A percentile compares a stretch with the other conserved stretches of the same genome.
Evolutionary conservation across 2,797 vertebrate genomes (phyloP).

Genomic region (Carduelis carduelis): DNA sequence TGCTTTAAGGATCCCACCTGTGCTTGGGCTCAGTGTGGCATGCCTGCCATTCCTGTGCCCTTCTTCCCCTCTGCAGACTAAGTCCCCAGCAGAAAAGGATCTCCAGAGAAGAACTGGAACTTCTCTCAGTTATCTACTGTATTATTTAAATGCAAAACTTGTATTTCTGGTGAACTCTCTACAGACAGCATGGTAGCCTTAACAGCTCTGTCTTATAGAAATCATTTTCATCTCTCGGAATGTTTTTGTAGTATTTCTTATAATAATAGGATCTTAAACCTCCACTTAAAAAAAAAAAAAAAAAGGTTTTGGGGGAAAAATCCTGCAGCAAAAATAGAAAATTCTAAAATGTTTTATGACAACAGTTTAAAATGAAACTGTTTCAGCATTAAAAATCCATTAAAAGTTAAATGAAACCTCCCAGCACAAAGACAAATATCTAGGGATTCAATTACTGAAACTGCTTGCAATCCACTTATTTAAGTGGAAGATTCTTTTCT

Average conservation of each 20-base stretch:
- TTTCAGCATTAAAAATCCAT: constrained; percentile 57
- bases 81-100: not conserved
- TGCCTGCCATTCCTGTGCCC: not conserved
- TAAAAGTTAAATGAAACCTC: constrained; percentile 48
- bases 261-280: not conserved
- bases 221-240: not conserved
- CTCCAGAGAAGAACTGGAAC: not conserved
- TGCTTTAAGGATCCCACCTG: not conserved
- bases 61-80: not conserved
- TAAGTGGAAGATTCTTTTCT: constrained; percentile 15
- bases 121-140: not conserved
- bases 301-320: not conserved
- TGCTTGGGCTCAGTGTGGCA: not conserved
- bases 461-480: constrained; percentile 33
- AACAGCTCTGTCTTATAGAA: not conserved
- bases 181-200: not conserved
- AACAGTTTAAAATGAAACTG: constrained; percentile 46
- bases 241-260: not conserved
- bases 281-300: not conserved
- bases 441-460: constrained; percentile 61
- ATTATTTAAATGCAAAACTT: not conserved
- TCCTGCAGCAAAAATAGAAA: not conserved
- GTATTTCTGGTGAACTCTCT: not conserved
- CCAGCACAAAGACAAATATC: constrained; percentile 47
- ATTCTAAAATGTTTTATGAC: constrained; percentile 37